Base-by-base conservation (phyloP, 2,888 invertebrate genomes). In the Cheilosia grossa region DNA sequence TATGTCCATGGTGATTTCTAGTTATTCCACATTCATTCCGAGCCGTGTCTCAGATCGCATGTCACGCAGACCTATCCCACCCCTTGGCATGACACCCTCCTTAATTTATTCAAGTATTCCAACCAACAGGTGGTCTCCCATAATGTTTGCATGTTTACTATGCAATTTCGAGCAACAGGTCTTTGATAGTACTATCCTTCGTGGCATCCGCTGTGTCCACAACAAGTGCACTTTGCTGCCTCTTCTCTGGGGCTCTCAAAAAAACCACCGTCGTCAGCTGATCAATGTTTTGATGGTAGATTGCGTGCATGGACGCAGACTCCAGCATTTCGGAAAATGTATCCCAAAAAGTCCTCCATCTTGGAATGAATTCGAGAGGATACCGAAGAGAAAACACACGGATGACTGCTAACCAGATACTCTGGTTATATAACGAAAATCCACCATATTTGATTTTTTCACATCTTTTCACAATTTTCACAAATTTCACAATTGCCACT, bases 271-370 rank as follows among this genome's bases (percentile, higher is more conserved):
- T 30, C 30, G 64, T 40, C 85, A 85, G 85, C 85, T 85, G 85
- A 40, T 70, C 37, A 40, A 33, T 85, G 75, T 85, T 85, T 61
- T 85, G 81, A 81, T 80, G 67, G 15, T 40, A 10, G 67, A 75
- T 17, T 58, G 72, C 72, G 63, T 85, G 37, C 74, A 54, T 66
- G 24, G 44, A 85, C 85, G 85, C 85, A 85, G 85, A 85, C 85
- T 85, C 85, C 85, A 51, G 63, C 44, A 33, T 67, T 59, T 53
- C 19, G 10, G 59, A 66, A 80, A 75, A 64, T 77, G 80, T 85
- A 81, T 81, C 80, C 77, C 75, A 72, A 74, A 80, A 81, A 21
- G 72, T 85, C 81, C 80, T 67, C 85, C 85, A 85, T 85, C 85
- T 85, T 85, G 83, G 73, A 67, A 79, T 69, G 67, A 69, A 59